Percentiles rank a stretch among this genome's conserved stretches.
These are phyloP conservation scores for Hippoglossus stenolepis DNA, from an alignment of 2,113 vertebrate species.

Conservation along the genomic window DNA sequence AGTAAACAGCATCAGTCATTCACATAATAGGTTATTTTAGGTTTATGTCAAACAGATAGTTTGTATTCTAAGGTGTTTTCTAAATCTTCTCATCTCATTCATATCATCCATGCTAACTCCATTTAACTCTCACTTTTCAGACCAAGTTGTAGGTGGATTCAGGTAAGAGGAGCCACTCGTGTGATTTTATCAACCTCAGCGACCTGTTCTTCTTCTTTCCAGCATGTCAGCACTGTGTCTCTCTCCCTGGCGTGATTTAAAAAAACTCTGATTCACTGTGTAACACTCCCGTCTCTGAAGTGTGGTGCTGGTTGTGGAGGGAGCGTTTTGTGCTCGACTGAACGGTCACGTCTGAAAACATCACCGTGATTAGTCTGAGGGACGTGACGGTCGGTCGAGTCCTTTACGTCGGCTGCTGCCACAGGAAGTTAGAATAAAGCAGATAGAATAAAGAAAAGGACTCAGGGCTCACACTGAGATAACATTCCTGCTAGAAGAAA, in stretches of 20 bases:
- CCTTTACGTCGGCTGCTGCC: not conserved
- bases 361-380: slow-evolving; percentile 1
- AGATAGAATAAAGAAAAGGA: not conserved
- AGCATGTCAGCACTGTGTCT: slow-evolving; percentile 51
- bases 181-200: slow-evolving; percentile 24
- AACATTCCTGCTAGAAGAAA: too few species aligned
- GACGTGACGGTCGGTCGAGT: not conserved
- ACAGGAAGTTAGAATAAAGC: not conserved
- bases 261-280: slow-evolving; percentile 3
- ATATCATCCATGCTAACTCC: slow-evolving; percentile 60
- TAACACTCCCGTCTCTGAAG: not conserved
- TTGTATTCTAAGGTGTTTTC: too few species aligned
- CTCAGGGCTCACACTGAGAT: not conserved
- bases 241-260: not conserved
- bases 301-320: slow-evolving; percentile 25
- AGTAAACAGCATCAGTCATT: too few species aligned
- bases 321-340: slow-evolving; percentile 29
- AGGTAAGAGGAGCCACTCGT: slow-evolving; percentile 73
- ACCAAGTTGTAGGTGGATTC: slow-evolving; percentile 73
- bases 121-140: slow-evolving; percentile 73
- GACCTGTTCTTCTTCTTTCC: not conserved
- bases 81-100: not conserved
- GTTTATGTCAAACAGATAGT: too few species aligned
- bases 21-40: too few species aligned
- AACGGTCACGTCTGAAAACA: slow-evolving; percentile 38